phyloP scores from a whole-genome alignment of 2,113 vertebrate species.

The Poecilia latipinna region DNA sequence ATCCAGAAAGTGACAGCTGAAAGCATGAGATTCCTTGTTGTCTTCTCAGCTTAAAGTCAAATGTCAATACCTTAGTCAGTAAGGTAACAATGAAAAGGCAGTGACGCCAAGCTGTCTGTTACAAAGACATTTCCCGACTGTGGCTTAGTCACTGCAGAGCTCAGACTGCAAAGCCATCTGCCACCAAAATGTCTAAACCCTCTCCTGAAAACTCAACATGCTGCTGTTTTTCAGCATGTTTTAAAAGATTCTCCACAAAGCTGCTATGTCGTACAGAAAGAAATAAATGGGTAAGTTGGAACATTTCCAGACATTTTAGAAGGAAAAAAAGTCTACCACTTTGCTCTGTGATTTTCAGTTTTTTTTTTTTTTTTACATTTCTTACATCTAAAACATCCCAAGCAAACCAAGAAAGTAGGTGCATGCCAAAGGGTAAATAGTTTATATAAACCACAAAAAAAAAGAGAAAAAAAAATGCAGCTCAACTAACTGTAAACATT shows the following conservation, averaged over 20 bases:
- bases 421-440: constrained; percentile 53
- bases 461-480: constrained; percentile 9
- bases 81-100: constrained; percentile 10
- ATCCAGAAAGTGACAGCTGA: background rate
- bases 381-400: constrained; percentile 4
- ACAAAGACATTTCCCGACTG: constrained; percentile 38
- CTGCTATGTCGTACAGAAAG: background rate
- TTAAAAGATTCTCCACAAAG: background rate
- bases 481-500: constrained; percentile 55
- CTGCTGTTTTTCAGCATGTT: background rate
- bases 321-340: background rate
- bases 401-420: background rate
- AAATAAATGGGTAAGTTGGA: background rate
- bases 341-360: constrained; percentile 1
- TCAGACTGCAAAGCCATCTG: constrained; percentile 25
- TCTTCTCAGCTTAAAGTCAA: background rate
- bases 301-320: background rate
- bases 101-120: constrained; percentile 16
- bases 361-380: constrained; percentile 27
- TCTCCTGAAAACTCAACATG: background rate
- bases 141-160: constrained; percentile 36
- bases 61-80: background rate
- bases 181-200: constrained; percentile 25
- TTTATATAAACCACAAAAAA: constrained; percentile 36
- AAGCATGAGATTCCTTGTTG: constrained; percentile 3